Conservation (phyloP, 53 echinoderm and acorn worm species). For the Holothuria scabra region DNA sequence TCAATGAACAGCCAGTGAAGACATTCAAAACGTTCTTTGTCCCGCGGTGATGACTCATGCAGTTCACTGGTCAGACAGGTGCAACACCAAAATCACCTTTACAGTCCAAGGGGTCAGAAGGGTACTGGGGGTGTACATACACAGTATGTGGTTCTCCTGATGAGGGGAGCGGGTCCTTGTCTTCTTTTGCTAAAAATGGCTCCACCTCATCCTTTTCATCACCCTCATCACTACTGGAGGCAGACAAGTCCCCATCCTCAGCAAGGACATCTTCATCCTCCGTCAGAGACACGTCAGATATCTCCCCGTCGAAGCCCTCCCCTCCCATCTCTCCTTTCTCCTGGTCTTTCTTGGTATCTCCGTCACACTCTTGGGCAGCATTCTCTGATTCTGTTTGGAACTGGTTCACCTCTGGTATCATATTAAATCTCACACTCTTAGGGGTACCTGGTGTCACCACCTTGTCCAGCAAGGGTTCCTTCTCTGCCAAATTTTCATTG, state of each 20-base stretch:
- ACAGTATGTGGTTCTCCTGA: not conserved
- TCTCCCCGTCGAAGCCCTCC: slow-evolving; percentile 55
- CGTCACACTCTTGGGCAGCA: not conserved
- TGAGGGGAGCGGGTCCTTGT: not conserved
- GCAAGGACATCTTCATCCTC: slow-evolving; percentile 72
- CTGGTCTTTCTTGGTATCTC: no score
- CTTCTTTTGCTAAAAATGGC: slow-evolving; percentile 60
- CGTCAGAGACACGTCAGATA: slow-evolving; percentile 53
- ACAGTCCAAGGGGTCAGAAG: slow-evolving; percentile 11
- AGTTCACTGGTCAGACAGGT: no score
- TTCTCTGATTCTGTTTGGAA: slow-evolving; percentile 67
- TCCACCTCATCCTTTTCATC: slow-evolving; percentile 51
- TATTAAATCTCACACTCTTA: slow-evolving; percentile 95
- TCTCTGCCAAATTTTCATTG: slow-evolving; percentile 28
- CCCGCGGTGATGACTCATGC: not conserved
- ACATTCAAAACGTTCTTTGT: slow-evolving; percentile 21
- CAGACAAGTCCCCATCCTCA: slow-evolving; percentile 64
- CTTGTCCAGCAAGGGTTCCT: slow-evolving; percentile 40
- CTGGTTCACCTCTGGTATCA: slow-evolving; percentile 89
- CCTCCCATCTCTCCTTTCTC: slow-evolving; percentile 1
- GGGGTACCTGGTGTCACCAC: slow-evolving; percentile 50
- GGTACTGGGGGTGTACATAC: slow-evolving; percentile 70
- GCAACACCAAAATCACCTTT: slow-evolving; percentile 32
- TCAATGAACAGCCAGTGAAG: no score
- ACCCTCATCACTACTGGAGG: slow-evolving; percentile 71